These are phyloP conservation scores for Rambutsinella grinnellia DNA, from an alignment of 2,888 invertebrate genomes.

Conservation along the genomic window DNA sequence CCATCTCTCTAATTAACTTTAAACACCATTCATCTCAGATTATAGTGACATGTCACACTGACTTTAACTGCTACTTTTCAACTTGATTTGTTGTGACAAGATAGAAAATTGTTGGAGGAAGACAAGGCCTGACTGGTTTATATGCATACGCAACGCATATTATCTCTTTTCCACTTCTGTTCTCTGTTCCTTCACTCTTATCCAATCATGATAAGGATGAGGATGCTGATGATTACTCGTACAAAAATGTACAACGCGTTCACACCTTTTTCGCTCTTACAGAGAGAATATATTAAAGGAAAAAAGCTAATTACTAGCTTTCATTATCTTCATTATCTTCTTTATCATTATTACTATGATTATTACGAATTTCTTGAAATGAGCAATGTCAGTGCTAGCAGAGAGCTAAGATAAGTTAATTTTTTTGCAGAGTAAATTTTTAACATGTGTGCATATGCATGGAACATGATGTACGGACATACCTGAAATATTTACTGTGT, in stretches of 20 bases:
- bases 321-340: too few relatives aligned
- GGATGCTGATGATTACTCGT: too few relatives aligned
- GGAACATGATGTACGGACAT: too few relatives aligned
- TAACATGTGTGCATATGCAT: too few relatives aligned
- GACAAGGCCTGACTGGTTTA: not conserved
- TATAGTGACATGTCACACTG: not conserved
- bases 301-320: slow-evolving; percentile 39
- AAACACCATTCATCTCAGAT: slow-evolving; percentile 13
- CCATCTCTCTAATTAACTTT: slow-evolving; percentile 23
- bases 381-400: too few relatives aligned
- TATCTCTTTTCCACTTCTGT: not conserved
- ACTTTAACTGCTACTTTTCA: slow-evolving; percentile 15
- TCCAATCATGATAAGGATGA: too few relatives aligned
- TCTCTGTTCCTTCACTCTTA: not conserved
- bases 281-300: not conserved
- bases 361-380: too few relatives aligned
- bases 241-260: slow-evolving; percentile 2
- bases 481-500: too few relatives aligned
- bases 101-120: not conserved
- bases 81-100: slow-evolving; percentile 36
- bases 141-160: not conserved
- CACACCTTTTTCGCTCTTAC: slow-evolving; percentile 2
- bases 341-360: too few relatives aligned
- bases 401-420: too few relatives aligned
- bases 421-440: too few relatives aligned